Evolutionary conservation across 2,113 vertebrate genomes (phyloP).

Genomic region (Platichthys stellatus): DNA sequence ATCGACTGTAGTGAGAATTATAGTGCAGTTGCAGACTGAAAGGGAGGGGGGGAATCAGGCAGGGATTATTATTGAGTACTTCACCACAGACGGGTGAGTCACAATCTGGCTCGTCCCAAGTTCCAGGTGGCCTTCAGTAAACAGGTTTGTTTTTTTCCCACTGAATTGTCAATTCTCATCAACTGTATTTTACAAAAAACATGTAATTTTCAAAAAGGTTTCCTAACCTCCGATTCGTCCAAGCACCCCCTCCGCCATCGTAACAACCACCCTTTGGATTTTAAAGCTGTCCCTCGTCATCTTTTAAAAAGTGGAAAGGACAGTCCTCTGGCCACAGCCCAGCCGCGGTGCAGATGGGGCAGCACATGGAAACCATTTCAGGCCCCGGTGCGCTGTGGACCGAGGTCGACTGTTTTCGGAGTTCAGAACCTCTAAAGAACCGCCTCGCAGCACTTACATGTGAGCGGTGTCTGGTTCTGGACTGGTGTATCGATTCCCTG

Average conservation of each 20-base stretch:
- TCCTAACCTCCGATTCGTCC: conserved; percentile 53
- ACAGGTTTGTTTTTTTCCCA: conserved; percentile 51
- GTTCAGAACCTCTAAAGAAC: conserved; percentile 70
- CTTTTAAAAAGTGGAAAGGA: conserved; percentile 73
- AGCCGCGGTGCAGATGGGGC: conserved; percentile 72
- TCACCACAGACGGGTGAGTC: conserved; percentile 67
- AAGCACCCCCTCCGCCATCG: conserved; percentile 1
- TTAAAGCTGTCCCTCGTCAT: conserved; percentile 56
- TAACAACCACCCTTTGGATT: conserved; percentile 36
- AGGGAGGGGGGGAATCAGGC: background rate
- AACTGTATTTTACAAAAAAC: conserved; percentile 58
- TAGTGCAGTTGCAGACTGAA: conserved; percentile 53
- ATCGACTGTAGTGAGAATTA: conserved; percentile 76
- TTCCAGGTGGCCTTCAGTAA: conserved; percentile 73
- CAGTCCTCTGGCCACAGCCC: conserved; percentile 70
- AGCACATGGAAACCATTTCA: conserved; percentile 79
- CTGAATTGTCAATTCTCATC: conserved; percentile 59
- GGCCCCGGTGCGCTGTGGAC: conserved; percentile 50
- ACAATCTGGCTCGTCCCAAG: conserved; percentile 62
- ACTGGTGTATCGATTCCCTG: conserved; percentile 75
- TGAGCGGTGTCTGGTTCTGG: conserved; percentile 60
- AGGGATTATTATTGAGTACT: conserved; percentile 49
- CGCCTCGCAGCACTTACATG: conserved; percentile 62
- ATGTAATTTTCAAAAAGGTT: conserved; percentile 46
- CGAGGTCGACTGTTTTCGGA: conserved; percentile 53